phyloP scores from a whole-genome alignment of 2,797 vertebrate species.

The Cirrhinus mrigala region DNA sequence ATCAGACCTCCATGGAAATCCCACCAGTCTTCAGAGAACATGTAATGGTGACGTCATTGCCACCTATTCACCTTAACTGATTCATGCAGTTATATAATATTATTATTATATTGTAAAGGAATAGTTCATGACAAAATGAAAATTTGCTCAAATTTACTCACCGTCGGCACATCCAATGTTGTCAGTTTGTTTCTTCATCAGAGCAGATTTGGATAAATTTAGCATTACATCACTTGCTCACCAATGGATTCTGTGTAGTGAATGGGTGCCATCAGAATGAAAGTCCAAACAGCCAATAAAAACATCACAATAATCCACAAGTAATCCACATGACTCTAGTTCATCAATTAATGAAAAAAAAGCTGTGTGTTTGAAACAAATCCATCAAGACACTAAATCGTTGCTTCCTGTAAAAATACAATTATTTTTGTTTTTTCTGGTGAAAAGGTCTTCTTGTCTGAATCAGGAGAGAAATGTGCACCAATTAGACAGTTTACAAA shows the following conservation, averaged over 20 bases:
- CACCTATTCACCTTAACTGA: neutral
- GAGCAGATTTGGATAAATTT: neutral
- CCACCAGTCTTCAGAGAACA: slow-evolving; percentile 69
- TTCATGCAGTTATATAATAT: neutral
- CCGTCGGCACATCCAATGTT: neutral
- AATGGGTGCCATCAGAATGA: neutral
- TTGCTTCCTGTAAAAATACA: no score
- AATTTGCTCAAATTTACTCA: neutral
- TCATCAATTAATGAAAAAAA: neutral
- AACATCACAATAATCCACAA: neutral
- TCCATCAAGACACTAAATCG: no score
- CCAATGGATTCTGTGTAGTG: neutral
- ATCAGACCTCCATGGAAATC: slow-evolving; percentile 56
- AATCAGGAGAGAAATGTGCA: no score
- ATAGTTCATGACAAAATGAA: neutral
- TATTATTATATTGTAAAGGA: neutral
- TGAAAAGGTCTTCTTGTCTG: no score
- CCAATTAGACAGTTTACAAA: no score
- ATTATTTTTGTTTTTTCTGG: no score
- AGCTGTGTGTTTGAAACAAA: neutral
- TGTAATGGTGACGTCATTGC: slow-evolving; percentile 71
- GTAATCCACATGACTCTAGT: neutral
- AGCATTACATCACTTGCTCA: neutral
- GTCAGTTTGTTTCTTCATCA: no score
- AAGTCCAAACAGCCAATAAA: neutral